phyloP scores from a whole-genome alignment of 2,888 invertebrate species.

The Sycophila texana region DNA sequence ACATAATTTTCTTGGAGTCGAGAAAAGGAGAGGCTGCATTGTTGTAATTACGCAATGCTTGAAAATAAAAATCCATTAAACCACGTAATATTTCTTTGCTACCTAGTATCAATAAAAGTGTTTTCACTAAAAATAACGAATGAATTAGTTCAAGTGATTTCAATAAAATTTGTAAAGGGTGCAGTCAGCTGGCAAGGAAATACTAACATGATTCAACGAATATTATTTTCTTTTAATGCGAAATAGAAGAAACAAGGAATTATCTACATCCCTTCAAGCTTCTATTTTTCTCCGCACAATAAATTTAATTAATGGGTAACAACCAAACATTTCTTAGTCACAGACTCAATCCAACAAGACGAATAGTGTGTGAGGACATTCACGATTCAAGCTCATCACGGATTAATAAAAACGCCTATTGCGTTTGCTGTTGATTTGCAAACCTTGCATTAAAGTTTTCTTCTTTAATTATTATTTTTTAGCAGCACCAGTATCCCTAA shows the following conservation, averaged over 20 bases:
- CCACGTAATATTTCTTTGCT: neutral
- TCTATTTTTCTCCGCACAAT: conserved; percentile 48
- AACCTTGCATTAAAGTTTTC: conserved; percentile 42
- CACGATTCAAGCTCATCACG: conserved; percentile 50
- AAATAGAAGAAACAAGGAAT: conserved; percentile 31
- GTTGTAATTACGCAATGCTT: conserved; percentile 1
- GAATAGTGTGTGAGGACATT: conserved; percentile 38
- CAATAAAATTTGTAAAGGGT: conserved; percentile 17
- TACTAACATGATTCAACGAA: conserved; percentile 15
- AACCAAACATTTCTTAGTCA: conserved; percentile 42
- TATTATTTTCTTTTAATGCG: conserved; percentile 1
- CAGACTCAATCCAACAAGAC: conserved; percentile 21
- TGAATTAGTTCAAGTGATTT: neutral
- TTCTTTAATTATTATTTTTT: conserved; percentile 41
- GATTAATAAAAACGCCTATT: conserved; percentile 47
- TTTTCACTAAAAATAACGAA: conserved; percentile 16
- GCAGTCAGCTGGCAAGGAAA: conserved; percentile 8
- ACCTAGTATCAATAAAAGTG: neutral
- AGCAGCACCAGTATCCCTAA: conserved; percentile 50
- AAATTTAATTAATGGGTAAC: conserved; percentile 51
- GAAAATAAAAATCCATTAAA: conserved; percentile 20
- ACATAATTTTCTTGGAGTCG: conserved; percentile 39
- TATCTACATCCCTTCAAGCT: conserved; percentile 45
- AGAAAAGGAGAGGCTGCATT: conserved; percentile 46
- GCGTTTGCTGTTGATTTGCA: conserved; percentile 37